Percentiles rank a stretch among this genome's conserved stretches.
Conservation (phyloP, 2,113 vertebrate species). For the Picathartes gymnocephalus region DNA sequence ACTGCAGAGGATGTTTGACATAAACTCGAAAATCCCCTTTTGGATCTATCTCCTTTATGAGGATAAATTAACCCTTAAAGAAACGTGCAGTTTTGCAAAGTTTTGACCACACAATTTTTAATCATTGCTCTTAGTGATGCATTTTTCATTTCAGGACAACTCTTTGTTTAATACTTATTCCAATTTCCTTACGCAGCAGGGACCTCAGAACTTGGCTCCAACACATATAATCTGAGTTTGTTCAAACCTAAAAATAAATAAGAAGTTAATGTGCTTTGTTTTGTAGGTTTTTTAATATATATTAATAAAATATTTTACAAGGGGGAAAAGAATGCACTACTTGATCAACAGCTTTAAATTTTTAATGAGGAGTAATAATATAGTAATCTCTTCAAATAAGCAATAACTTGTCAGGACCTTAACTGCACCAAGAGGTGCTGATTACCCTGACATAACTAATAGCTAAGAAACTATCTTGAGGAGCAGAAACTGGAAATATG, state of each 20-base stretch:
- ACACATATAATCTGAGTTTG: not conserved
- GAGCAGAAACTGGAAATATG: not conserved
- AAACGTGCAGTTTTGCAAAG: not conserved
- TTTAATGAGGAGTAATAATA: not conserved
- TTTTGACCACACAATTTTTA: not conserved
- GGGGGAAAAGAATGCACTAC: not conserved
- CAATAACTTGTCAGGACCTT: not conserved
- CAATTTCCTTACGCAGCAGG: not conserved
- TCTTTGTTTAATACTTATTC: not conserved
- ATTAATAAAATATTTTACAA: not conserved
- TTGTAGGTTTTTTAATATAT: not conserved
- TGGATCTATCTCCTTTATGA: not conserved
- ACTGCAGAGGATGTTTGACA: not conserved
- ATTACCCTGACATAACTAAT: not conserved
- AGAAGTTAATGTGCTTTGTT: not conserved
- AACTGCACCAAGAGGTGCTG: not conserved
- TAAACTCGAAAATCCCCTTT: not conserved
- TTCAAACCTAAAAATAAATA: not conserved
- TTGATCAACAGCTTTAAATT: not conserved
- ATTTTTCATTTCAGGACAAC: not conserved
- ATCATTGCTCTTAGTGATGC: not conserved
- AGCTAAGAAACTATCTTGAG: not conserved
- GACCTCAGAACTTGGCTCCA: not conserved
- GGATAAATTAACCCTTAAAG: not conserved
- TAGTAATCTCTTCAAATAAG: not conserved